Evolutionary conservation across 1,140 invertebrate species (phyloP).

Genomic region (Eumeta japonica): DNA sequence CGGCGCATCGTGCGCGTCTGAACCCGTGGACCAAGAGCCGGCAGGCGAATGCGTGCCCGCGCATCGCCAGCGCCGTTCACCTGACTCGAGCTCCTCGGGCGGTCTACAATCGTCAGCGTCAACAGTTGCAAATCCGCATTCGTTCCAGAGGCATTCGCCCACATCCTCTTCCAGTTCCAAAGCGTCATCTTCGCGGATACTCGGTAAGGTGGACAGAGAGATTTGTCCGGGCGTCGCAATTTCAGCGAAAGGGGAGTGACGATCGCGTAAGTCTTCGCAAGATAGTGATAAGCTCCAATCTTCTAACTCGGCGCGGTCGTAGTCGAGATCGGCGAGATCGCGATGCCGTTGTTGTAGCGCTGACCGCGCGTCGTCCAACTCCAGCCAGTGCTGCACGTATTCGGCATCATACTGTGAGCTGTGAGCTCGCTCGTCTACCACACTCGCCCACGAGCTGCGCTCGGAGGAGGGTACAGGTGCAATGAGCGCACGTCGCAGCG

Average conservation of each 20-base stretch:
- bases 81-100: conserved; percentile 34
- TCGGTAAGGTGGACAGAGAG: conserved; percentile 64
- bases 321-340: conserved; percentile 68
- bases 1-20: conserved; percentile 48
- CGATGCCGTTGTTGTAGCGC: conserved; percentile 66
- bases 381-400: conserved; percentile 74
- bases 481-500: conserved; percentile 35
- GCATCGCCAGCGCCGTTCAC: conserved; percentile 56
- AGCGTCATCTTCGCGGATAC: conserved; percentile 70
- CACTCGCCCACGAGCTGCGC: conserved; percentile 59
- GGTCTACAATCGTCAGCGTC: conserved; percentile 50
- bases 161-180: conserved; percentile 72
- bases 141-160: conserved; percentile 73
- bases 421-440: conserved; percentile 56
- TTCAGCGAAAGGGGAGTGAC: conserved; percentile 50
- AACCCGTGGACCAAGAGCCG: conserved; percentile 64
- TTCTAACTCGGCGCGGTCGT: conserved; percentile 73
- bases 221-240: conserved; percentile 59
- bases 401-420: conserved; percentile 70
- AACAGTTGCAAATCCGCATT: conserved; percentile 46
- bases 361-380: conserved; percentile 68
- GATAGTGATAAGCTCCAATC: conserved; percentile 76
- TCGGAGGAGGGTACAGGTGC: conserved; percentile 52
- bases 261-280: conserved; percentile 64
- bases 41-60: conserved; percentile 59